These are phyloP conservation scores for Cheirogaleus medius DNA, from an alignment of 2,113 vertebrate species.

Conservation along the genomic window DNA sequence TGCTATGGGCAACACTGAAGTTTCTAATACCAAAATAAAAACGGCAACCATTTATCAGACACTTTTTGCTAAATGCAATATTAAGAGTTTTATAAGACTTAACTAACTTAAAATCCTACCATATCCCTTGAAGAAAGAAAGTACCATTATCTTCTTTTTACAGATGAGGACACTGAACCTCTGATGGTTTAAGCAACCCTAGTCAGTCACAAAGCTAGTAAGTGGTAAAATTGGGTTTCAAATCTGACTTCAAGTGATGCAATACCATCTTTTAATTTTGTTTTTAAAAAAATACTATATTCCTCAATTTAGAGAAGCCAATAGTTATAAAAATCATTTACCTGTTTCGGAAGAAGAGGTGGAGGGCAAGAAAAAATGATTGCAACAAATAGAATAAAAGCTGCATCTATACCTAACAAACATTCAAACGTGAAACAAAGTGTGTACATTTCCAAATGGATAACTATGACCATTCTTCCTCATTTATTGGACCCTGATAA, in stretches of 20 bases:
- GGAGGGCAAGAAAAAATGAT: background rate
- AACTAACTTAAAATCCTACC: background rate
- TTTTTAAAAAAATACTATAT: background rate
- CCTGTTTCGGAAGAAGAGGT: background rate
- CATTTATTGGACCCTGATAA: background rate
- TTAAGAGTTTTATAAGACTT: background rate
- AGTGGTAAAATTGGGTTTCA: background rate
- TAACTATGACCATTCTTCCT: background rate
- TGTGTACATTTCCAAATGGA: background rate
- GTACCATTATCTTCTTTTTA: background rate
- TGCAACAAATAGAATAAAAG: background rate
- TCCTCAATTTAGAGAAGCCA: background rate
- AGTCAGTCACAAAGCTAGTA: background rate
- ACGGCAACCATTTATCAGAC: background rate
- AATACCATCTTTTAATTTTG: background rate
- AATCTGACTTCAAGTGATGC: background rate
- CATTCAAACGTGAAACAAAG: background rate
- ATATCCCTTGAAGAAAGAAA: background rate
- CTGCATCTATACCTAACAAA: background rate
- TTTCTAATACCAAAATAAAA: constrained; percentile 53
- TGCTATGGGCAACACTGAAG: background rate
- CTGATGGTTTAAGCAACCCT: background rate
- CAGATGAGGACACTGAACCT: background rate
- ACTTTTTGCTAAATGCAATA: background rate
- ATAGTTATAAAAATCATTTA: background rate